Evolutionary conservation across 1,140 invertebrate species (phyloP).

Genomic region (Lutraria rhynchaena): DNA sequence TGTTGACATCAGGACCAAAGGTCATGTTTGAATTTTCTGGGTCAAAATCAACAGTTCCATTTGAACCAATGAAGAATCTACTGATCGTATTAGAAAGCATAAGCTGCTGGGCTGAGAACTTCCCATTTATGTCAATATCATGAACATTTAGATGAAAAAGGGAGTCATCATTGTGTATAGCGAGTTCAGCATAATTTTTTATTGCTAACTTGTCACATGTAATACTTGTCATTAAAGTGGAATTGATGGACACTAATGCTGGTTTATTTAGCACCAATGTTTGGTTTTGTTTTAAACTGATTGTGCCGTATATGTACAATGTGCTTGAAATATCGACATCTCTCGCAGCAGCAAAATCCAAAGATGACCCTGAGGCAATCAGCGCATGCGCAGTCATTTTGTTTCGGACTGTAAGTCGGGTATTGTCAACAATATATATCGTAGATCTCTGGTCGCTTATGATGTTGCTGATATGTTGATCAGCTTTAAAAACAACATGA

Average conservation of each 20-base stretch:
- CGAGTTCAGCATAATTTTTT: neutral
- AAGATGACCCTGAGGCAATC: conserved; percentile 31
- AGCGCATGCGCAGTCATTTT: conserved; percentile 58
- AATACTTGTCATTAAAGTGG: neutral
- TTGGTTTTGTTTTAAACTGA: conserved; percentile 57
- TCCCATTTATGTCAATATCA: conserved; percentile 56
- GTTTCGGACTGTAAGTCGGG: conserved; percentile 43
- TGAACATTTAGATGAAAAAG: conserved; percentile 43
- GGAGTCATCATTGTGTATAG: neutral
- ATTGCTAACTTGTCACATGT: conserved; percentile 1
- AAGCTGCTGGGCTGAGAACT: conserved; percentile 17
- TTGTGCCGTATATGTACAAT: conserved; percentile 43
- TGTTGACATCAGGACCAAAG: conserved; percentile 61
- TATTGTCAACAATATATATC: conserved; percentile 52
- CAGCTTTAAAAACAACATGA: conserved; percentile 58
- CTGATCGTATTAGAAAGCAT: neutral
- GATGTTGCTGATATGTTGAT: conserved; percentile 55
- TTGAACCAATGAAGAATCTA: conserved; percentile 60
- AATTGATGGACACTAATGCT: conserved; percentile 32
- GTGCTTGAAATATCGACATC: conserved; percentile 45
- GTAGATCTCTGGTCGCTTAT: conserved; percentile 52
- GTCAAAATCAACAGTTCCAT: conserved; percentile 59
- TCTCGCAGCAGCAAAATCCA: conserved; percentile 38
- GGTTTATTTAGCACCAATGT: conserved; percentile 37
- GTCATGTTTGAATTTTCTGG: conserved; percentile 60